A percentile compares a stretch with the other conserved stretches of the same genome.
These are phyloP conservation scores for Grantiella picta DNA, from an alignment of 2,113 vertebrate species.

Conservation along the genomic window DNA sequence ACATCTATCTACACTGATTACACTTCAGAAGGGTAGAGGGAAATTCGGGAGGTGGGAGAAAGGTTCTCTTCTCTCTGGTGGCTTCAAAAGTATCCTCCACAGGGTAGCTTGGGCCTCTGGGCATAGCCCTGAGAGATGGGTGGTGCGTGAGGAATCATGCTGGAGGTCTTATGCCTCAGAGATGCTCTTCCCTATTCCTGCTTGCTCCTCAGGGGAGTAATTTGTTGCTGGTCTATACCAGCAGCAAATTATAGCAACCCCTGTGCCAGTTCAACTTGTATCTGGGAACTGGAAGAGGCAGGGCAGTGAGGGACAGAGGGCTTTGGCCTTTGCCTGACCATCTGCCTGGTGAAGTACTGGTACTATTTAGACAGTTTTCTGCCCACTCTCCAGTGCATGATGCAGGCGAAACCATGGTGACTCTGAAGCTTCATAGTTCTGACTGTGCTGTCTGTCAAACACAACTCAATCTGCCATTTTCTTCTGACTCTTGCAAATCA, in stretches of 20 bases:
- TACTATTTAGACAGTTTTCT: constrained; percentile 26
- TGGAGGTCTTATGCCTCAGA: constrained; percentile 23
- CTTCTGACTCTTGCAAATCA: not conserved
- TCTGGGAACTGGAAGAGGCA: not conserved
- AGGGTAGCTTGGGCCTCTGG: not conserved
- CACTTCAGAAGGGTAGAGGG: constrained; percentile 23
- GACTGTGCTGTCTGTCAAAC: not conserved
- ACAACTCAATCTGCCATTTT: not conserved
- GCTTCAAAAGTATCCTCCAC: constrained; percentile 20
- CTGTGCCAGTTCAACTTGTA: constrained; percentile 32
- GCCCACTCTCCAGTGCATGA: not conserved
- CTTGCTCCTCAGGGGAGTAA: constrained; percentile 31
- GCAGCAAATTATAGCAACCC: constrained; percentile 59
- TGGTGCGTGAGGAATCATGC: not conserved
- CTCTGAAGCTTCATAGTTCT: not conserved
- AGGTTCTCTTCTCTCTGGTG: constrained; percentile 56
- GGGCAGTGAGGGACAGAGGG: constrained; percentile 30
- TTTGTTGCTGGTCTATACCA: constrained; percentile 67
- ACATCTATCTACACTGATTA: constrained; percentile 66
- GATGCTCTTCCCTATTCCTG: not conserved
- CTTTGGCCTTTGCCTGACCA: constrained; percentile 59
- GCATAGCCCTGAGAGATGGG: constrained; percentile 24
- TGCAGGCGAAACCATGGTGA: not conserved
- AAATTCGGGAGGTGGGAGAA: constrained; percentile 43
- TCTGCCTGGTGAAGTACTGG: constrained; percentile 47